These are phyloP conservation scores for Pelecanus crispus DNA, from an alignment of 2,113 vertebrate genomes.

Conservation along the genomic window DNA sequence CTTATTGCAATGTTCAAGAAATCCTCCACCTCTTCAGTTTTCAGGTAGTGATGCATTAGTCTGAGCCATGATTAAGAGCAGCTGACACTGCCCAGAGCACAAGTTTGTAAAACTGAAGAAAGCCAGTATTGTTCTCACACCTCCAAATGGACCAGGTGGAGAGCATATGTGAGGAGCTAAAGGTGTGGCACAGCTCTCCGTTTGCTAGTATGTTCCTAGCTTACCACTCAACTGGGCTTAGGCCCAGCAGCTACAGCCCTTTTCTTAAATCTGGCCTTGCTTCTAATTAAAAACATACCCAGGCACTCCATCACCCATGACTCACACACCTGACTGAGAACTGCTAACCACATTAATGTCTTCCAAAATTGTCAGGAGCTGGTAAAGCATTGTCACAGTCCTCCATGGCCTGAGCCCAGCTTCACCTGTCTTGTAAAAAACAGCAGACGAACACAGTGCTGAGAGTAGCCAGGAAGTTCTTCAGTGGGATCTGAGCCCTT, in stretches of 20 bases:
- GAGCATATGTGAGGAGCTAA: not conserved
- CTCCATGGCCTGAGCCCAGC: not conserved
- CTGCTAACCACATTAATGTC: not conserved
- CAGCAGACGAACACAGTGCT: not conserved
- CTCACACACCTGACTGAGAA: not conserved
- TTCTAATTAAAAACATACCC: not conserved
- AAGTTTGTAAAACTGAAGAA: not conserved
- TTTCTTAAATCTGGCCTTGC: not conserved
- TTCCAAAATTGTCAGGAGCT: not conserved
- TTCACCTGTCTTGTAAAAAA: not conserved
- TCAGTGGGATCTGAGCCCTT: not conserved
- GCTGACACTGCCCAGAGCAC: not conserved
- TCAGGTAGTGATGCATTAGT: not conserved
- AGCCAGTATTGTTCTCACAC: not conserved
- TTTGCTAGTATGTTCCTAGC: not conserved
- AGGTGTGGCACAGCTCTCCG: not conserved
- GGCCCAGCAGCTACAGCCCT: not conserved
- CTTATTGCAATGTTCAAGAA: not conserved
- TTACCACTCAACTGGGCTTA: not conserved
- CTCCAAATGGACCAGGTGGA: not conserved
- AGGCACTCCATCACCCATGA: not conserved
- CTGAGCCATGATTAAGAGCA: not conserved
- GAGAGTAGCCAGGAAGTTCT: not conserved
- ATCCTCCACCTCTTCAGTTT: not conserved
- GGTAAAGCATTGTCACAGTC: not conserved